These are phyloP conservation scores for Acleris literana DNA, from an alignment of 2,888 invertebrate genomes.

Conservation along the genomic window DNA sequence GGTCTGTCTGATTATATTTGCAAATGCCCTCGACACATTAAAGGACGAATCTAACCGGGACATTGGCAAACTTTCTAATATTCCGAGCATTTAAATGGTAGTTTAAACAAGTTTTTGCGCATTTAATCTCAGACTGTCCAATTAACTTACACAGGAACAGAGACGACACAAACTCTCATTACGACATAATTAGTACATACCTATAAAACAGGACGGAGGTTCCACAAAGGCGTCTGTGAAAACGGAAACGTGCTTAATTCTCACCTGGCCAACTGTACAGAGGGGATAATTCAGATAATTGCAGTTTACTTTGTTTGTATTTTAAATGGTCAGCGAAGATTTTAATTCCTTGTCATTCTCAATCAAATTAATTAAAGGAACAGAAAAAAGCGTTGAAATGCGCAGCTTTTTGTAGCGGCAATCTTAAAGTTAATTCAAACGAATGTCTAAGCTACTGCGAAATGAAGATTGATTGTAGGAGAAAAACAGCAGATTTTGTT, in stretches of 20 bases:
- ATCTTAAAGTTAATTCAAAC: conserved; percentile 10
- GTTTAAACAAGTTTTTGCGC: conserved; percentile 2
- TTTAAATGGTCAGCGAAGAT: conserved; percentile 3
- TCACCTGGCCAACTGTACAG: conserved; percentile 44
- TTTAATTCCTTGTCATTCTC: conserved; percentile 10
- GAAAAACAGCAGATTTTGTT: conserved; percentile 3
- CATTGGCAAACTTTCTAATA: conserved; percentile 17
- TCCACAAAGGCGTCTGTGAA: conserved; percentile 44
- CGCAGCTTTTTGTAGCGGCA: conserved; percentile 5
- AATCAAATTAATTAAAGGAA: conserved; percentile 6
- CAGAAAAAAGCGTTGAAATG: conserved; percentile 2
- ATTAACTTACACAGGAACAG: conserved; percentile 47
- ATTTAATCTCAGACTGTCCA: conserved; percentile 42
- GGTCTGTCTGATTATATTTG: conserved; percentile 49
- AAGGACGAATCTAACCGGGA: conserved; percentile 25
- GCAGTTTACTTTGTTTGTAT: conserved; percentile 3
- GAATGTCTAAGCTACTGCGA: background rate
- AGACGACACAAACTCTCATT: conserved; percentile 44
- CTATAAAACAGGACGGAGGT: conserved; percentile 40
- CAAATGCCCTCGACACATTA: conserved; percentile 37
- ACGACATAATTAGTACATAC: conserved; percentile 41
- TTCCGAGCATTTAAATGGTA: background rate
- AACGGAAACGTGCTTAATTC: conserved; percentile 47
- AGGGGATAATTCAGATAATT: conserved; percentile 19
- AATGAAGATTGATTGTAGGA: conserved; percentile 20